Evolutionary conservation across 1,140 invertebrate species (phyloP).

Genomic region (Carposina sasakii): DNA sequence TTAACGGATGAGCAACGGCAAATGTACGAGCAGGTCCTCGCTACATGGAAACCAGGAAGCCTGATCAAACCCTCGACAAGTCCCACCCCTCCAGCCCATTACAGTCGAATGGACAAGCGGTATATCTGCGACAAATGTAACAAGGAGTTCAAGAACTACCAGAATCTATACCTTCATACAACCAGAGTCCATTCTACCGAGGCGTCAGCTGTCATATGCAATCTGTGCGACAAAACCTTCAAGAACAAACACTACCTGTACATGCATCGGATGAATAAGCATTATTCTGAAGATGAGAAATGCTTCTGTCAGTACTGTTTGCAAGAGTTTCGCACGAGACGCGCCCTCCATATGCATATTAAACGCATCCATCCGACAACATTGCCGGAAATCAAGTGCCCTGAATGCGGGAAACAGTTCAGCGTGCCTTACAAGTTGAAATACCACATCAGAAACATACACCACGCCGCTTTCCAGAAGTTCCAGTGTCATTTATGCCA

Average conservation of each 20-base stretch:
- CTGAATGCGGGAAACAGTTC: slow-evolving; percentile 55
- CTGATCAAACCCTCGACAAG: slow-evolving; percentile 35
- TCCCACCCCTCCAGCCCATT: too few species aligned
- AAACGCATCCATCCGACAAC: slow-evolving; percentile 54
- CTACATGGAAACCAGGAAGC: slow-evolving; percentile 58
- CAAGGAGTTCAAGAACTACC: slow-evolving; percentile 65
- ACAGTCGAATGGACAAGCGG: slow-evolving; percentile 35
- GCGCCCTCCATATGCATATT: slow-evolving; percentile 55
- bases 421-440: slow-evolving; percentile 52
- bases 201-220: slow-evolving; percentile 52
- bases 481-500: slow-evolving; percentile 56
- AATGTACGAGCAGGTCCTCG: slow-evolving; percentile 60
- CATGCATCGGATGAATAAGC: slow-evolving; percentile 65
- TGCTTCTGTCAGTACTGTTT: slow-evolving; percentile 60
- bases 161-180: slow-evolving; percentile 57
- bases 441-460: slow-evolving; percentile 50
- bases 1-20: slow-evolving; percentile 53
- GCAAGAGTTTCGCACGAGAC: slow-evolving; percentile 53
- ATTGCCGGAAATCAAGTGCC: slow-evolving; percentile 53
- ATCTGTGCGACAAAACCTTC: slow-evolving; percentile 59
- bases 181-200: slow-evolving; percentile 57
- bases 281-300: slow-evolving; percentile 57
- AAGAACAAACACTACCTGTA: slow-evolving; percentile 66
- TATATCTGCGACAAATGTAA: slow-evolving; percentile 61
- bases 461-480: slow-evolving; percentile 44